phyloP scores from a whole-genome alignment of 2,888 invertebrate genomes.

The Phragmatobia fuliginosa region DNA sequence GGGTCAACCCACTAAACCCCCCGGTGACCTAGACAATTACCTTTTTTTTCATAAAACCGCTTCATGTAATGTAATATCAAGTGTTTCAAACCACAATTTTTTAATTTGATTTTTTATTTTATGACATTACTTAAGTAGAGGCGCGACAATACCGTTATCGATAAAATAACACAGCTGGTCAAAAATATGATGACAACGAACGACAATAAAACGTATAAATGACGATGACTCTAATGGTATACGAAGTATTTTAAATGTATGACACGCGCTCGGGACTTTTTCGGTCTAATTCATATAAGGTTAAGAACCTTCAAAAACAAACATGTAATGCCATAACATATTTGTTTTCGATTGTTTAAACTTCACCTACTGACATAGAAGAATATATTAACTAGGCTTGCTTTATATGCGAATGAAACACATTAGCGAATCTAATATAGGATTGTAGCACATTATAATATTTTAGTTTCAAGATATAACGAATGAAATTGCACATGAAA shows the following conservation, averaged over 20 bases:
- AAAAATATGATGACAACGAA: constrained; percentile 39
- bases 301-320: constrained; percentile 36
- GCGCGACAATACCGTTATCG: constrained; percentile 35
- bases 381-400: neutral
- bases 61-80: too few relatives aligned
- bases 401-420: neutral
- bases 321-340: constrained; percentile 8
- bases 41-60: too few relatives aligned
- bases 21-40: too few relatives aligned
- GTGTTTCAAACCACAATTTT: neutral
- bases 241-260: constrained; percentile 38
- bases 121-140: neutral
- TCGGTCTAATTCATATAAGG: constrained; percentile 41
- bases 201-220: constrained; percentile 10
- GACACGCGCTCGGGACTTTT: constrained; percentile 45
- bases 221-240: constrained; percentile 23
- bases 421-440: neutral
- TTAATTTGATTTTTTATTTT: neutral
- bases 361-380: constrained; percentile 13
- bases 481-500: too few relatives aligned
- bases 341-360: constrained; percentile 21
- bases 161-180: constrained; percentile 32
- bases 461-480: neutral
- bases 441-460: neutral
- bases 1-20: too few relatives aligned